These are phyloP conservation scores for Scolopax bukidnonensis DNA, from an alignment of 2,797 vertebrate species.

Conservation along the genomic window DNA sequence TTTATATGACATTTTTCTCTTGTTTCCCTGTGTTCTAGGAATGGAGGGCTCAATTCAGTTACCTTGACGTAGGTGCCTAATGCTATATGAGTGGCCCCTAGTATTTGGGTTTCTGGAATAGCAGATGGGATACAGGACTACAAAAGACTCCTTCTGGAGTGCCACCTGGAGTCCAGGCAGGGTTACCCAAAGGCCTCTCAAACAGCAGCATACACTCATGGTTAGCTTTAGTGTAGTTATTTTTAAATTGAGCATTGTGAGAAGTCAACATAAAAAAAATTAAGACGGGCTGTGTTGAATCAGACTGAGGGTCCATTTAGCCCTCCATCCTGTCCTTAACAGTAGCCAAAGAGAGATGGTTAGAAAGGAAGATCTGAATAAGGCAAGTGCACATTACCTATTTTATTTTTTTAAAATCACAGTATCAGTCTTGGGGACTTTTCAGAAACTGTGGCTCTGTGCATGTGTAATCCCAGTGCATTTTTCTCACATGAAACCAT, in stretches of 20 bases:
- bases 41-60: not conserved
- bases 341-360: not conserved
- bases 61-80: not conserved
- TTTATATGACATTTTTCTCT: not conserved
- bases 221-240: not conserved
- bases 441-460: not conserved
- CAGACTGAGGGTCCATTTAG: not conserved
- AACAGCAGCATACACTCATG: not conserved
- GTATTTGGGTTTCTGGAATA: accelerated
- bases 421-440: not conserved
- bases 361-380: not conserved
- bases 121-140: not conserved
- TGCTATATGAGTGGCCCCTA: not conserved
- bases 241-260: not conserved
- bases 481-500: not conserved
- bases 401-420: not conserved
- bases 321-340: not conserved
- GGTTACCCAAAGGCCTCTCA: not conserved
- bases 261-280: not conserved
- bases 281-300: not conserved
- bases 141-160: not conserved
- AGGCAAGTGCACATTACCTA: accelerated
- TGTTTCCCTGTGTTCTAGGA: not conserved
- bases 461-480: not conserved
- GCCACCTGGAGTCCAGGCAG: not conserved